phyloP scores from a whole-genome alignment of 2,113 vertebrate species.

The Myanophis thanlyinensis region DNA sequence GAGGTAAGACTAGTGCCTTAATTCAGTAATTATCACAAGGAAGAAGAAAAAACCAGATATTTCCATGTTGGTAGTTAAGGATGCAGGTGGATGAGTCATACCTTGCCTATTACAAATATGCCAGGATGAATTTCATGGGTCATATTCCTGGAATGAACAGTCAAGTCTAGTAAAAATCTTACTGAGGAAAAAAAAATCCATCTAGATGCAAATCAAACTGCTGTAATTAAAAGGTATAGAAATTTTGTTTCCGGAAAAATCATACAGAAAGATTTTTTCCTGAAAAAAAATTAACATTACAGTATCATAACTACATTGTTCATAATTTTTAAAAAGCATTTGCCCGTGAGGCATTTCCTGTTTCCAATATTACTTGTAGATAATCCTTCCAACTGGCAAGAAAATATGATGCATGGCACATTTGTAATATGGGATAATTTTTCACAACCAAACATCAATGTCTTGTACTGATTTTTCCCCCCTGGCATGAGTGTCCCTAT shows the following conservation, averaged over 20 bases:
- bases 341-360: conserved; percentile 47
- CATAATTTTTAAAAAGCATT: conserved; percentile 24
- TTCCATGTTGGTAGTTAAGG: fast-evolving
- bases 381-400: not conserved
- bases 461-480: conserved; percentile 6
- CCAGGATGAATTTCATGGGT: not conserved
- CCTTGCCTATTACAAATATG: not conserved
- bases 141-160: not conserved
- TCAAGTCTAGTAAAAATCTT: not conserved
- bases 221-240: conserved; percentile 54
- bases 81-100: fast-evolving
- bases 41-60: fast-evolving
- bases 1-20: not conserved
- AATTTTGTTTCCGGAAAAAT: conserved; percentile 37
- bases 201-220: conserved; percentile 33
- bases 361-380: conserved; percentile 18
- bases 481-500: not conserved
- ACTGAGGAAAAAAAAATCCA: not conserved
- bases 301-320: conserved; percentile 31
- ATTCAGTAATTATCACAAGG: not conserved
- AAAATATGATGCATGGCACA: not conserved
- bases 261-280: conserved; percentile 45
- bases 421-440: not conserved
- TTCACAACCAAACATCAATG: conserved; percentile 5
- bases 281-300: conserved; percentile 14